Conservation (phyloP, 2,888 invertebrate species). For the Drosophila peninsularis region DNA sequence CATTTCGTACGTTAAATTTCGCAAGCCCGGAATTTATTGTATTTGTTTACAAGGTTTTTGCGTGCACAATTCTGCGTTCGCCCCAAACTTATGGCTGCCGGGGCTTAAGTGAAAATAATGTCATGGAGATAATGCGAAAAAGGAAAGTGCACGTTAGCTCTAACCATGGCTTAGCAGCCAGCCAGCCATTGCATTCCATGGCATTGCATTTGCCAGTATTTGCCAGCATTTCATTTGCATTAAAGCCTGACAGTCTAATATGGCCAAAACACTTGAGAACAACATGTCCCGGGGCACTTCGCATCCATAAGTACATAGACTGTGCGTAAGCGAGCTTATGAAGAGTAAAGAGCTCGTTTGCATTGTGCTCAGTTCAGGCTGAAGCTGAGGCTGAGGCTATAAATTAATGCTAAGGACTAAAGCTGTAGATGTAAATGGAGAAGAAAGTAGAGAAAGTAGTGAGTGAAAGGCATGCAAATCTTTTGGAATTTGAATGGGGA, state of each 20-base stretch:
- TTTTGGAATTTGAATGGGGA: background rate
- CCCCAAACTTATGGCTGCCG: constrained; percentile 53
- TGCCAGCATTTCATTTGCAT: constrained; percentile 70
- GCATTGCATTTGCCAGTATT: constrained; percentile 55
- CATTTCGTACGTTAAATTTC: constrained; percentile 59
- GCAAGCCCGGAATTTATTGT: constrained; percentile 74
- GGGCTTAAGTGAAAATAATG: constrained; percentile 73
- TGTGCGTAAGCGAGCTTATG: constrained; percentile 22
- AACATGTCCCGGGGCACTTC: constrained; percentile 28
- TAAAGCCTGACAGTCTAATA: constrained; percentile 51
- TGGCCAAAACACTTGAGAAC: constrained; percentile 39
- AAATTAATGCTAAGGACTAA: constrained; percentile 10
- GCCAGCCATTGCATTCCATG: constrained; percentile 36
- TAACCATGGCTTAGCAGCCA: constrained; percentile 39
- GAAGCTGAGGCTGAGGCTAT: background rate
- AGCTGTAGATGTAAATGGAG: background rate
- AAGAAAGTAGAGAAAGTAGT: background rate
- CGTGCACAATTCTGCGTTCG: constrained; percentile 68
- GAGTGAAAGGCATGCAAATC: background rate
- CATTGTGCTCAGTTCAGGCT: constrained; percentile 7
- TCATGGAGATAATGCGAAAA: constrained; percentile 69
- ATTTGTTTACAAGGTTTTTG: constrained; percentile 78
- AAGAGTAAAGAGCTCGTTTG: constrained; percentile 29
- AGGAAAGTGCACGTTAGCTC: constrained; percentile 63
- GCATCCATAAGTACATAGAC: constrained; percentile 18